phyloP scores from a whole-genome alignment of 1,140 invertebrate species.

The Drosophila biarmipes region DNA sequence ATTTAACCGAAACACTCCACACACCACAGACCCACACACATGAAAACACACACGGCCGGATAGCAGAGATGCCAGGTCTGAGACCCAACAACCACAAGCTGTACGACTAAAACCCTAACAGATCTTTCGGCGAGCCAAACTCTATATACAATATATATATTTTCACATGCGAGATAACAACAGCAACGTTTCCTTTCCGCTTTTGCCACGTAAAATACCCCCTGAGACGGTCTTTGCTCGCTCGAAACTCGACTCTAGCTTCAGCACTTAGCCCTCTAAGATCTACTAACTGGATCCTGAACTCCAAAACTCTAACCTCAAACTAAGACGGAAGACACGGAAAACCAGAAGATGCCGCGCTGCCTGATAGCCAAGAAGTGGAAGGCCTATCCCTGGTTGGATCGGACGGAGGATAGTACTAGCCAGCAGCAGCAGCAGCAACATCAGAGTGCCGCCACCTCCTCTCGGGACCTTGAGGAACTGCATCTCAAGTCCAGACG shows the following conservation, averaged over 20 bases:
- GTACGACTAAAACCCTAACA: slow-evolving; percentile 60
- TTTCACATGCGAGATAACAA: slow-evolving; percentile 76
- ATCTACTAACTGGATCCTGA: slow-evolving; percentile 31
- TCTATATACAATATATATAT: slow-evolving; percentile 39
- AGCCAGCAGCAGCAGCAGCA: slow-evolving; percentile 35
- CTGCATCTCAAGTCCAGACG: slow-evolving; percentile 73
- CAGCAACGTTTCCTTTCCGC: slow-evolving; percentile 79
- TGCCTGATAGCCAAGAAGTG: slow-evolving; percentile 96
- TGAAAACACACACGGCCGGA: too few species aligned
- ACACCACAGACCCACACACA: slow-evolving; percentile 9
- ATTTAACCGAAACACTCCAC: slow-evolving; percentile 38
- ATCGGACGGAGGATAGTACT: slow-evolving; percentile 86
- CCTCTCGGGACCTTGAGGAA: slow-evolving; percentile 49
- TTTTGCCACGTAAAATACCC: slow-evolving; percentile 68
- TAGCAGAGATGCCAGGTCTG: slow-evolving; percentile 26
- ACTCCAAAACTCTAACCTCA: slow-evolving; percentile 5
- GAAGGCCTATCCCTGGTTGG: slow-evolving; percentile 93
- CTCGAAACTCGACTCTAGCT: slow-evolving; percentile 72
- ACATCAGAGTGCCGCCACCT: slow-evolving; percentile 52
- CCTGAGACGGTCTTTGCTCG: slow-evolving; percentile 76
- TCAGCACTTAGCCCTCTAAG: slow-evolving; percentile 70
- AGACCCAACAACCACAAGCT: slow-evolving; percentile 34
- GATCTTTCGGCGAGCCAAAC: slow-evolving; percentile 76
- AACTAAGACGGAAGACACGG: too few species aligned
- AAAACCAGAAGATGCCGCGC: slow-evolving; percentile 88